phyloP scores from a whole-genome alignment of 1,140 invertebrate genomes.

The Gryon sp. region DNA sequence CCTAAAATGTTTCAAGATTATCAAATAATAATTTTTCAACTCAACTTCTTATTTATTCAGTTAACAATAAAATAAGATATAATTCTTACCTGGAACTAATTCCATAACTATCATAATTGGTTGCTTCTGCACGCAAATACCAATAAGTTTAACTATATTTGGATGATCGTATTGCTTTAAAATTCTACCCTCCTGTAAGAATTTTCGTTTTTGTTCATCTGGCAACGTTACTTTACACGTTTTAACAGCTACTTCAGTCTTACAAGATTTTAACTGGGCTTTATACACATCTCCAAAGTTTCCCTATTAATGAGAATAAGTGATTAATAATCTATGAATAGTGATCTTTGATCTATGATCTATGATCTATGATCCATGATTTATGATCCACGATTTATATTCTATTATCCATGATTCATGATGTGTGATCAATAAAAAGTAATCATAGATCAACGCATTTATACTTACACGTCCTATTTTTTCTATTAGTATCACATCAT shows the following conservation, averaged over 20 bases:
- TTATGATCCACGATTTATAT: too few species aligned
- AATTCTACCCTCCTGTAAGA: conserved; percentile 96
- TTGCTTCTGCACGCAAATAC: conserved; percentile 98
- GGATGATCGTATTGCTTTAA: conserved; percentile 98
- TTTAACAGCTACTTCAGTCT: conserved; percentile 95
- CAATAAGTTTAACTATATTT: conserved; percentile 97
- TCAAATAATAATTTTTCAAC: too few species aligned
- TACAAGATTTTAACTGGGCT: conserved; percentile 89
- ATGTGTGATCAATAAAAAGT: neutral
- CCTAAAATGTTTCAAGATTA: conserved; percentile 82
- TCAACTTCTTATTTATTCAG: too few species aligned
- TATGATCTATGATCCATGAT: too few species aligned
- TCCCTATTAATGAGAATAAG: too few species aligned
- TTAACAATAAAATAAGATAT: too few species aligned
- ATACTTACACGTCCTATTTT: conserved; percentile 94
- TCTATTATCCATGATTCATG: conserved; percentile 4
- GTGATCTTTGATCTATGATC: too few species aligned
- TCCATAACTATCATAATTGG: conserved; percentile 99
- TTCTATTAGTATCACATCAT: conserved; percentile 94
- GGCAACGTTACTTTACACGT: conserved; percentile 95
- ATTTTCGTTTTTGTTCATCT: conserved; percentile 97
- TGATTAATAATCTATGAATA: too few species aligned
- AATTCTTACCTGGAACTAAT: conserved; percentile 90
- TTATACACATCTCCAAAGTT: conserved; percentile 99
- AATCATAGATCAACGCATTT: too few species aligned